Percentiles rank a stretch among this genome's conserved stretches.
These are phyloP conservation scores for Cinclus mexicanus DNA, from an alignment of 2,113 vertebrate genomes.

Conservation along the genomic window DNA sequence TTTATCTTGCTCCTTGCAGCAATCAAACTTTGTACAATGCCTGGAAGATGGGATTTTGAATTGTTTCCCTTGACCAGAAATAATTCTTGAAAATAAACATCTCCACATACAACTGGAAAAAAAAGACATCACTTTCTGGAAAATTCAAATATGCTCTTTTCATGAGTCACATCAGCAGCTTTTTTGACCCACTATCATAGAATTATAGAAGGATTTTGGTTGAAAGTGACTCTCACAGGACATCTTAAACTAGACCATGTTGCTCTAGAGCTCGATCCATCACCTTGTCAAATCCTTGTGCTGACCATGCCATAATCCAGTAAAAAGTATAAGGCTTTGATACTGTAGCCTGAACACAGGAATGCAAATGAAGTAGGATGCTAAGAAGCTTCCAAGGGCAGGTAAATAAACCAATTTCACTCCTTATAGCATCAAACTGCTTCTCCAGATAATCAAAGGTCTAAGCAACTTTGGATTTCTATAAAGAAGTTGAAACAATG, in stretches of 20 bases:
- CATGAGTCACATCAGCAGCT: neutral
- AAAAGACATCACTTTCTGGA: accelerated
- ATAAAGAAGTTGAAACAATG: neutral
- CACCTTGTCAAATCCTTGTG: neutral
- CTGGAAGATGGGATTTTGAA: neutral
- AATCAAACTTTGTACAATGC: neutral
- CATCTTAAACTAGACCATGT: neutral
- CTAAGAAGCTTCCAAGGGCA: neutral
- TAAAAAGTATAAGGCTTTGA: accelerated
- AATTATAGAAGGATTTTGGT: neutral
- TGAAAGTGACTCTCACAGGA: neutral
- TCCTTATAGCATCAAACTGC: neutral
- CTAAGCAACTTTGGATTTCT: neutral
- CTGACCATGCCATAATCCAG: neutral
- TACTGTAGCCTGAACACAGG: neutral
- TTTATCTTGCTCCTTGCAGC: neutral
- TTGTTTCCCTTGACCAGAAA: neutral
- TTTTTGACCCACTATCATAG: accelerated
- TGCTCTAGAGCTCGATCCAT: neutral
- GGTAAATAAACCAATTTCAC: neutral
- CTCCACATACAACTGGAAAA: neutral
- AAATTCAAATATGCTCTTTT: neutral
- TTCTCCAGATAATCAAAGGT: neutral
- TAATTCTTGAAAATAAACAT: neutral
- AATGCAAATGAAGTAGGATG: neutral